These are phyloP conservation scores for Salvator merianae DNA, from an alignment of 2,113 vertebrate genomes.

Conservation along the genomic window DNA sequence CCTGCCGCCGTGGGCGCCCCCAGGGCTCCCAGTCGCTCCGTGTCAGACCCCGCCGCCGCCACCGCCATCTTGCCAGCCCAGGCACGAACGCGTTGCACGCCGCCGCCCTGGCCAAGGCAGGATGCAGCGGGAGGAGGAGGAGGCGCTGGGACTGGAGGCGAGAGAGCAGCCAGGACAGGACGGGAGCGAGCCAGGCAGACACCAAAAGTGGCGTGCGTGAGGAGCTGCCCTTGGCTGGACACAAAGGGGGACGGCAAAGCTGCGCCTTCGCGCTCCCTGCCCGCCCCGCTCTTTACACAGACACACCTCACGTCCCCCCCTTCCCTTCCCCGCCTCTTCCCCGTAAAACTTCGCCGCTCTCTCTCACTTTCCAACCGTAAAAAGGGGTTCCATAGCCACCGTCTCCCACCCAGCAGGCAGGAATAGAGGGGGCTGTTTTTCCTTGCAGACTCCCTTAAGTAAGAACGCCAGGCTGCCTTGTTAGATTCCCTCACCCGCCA, in stretches of 20 bases:
- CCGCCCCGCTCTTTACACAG: background rate
- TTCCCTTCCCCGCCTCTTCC: too few species aligned
- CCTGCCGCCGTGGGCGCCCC: constrained; percentile 34
- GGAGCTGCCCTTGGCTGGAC: background rate
- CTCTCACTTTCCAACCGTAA: background rate
- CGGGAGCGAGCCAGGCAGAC: background rate
- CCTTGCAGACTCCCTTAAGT: too few species aligned
- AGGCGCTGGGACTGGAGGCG: background rate
- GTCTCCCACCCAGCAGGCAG: background rate
- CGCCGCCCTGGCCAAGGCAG: background rate
- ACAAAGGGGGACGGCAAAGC: background rate
- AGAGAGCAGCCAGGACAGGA: background rate
- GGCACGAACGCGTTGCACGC: background rate
- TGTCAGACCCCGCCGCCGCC: constrained; percentile 62
- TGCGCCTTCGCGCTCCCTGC: background rate
- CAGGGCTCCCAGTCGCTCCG: constrained; percentile 68
- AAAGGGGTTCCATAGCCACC: background rate
- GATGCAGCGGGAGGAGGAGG: too few species aligned
- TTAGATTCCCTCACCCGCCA: too few species aligned
- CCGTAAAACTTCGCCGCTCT: background rate
- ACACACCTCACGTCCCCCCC: background rate
- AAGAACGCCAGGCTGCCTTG: too few species aligned
- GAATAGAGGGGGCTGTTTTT: background rate
- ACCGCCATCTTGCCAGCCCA: constrained; percentile 55
- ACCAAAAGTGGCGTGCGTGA: background rate